Conservation (phyloP, 1,140 invertebrate genomes). For the Rhynchophorus ferrugineus region DNA sequence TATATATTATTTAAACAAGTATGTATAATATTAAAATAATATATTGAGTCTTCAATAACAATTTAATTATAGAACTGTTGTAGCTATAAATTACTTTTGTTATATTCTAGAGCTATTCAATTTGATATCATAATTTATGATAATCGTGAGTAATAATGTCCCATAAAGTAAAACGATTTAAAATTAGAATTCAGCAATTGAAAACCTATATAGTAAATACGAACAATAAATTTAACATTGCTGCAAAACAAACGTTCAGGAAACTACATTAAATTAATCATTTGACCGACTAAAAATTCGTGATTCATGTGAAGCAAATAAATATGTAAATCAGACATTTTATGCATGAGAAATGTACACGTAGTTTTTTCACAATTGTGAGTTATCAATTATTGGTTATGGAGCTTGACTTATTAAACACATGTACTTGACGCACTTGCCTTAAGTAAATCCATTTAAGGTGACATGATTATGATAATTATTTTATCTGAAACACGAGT, state of each 20-base stretch:
- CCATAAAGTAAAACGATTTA: too few species aligned
- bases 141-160: too few species aligned
- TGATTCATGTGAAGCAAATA: conserved; percentile 8
- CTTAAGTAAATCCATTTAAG: neutral
- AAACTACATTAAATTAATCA: conserved; percentile 7
- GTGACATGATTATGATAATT: conserved; percentile 5
- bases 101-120: too few species aligned
- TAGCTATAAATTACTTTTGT: too few species aligned
- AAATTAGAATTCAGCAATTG: too few species aligned
- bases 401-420: conserved; percentile 2
- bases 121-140: too few species aligned
- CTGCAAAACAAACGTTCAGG: conserved; percentile 5
- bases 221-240: conserved; percentile 9
- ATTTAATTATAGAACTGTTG: too few species aligned
- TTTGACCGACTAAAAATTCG: conserved; percentile 1
- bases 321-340: conserved; percentile 3
- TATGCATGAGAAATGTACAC: neutral
- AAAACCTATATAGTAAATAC: too few species aligned
- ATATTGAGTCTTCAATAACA: too few species aligned
- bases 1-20: too few species aligned
- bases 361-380: conserved; percentile 1
- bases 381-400: neutral
- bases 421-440: neutral
- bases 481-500: neutral
- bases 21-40: too few species aligned